Evolutionary conservation across 2,113 vertebrate genomes (phyloP), one percentile per base, ranked within the genome.

Genomic region (Aplodontia rufa): DNA sequence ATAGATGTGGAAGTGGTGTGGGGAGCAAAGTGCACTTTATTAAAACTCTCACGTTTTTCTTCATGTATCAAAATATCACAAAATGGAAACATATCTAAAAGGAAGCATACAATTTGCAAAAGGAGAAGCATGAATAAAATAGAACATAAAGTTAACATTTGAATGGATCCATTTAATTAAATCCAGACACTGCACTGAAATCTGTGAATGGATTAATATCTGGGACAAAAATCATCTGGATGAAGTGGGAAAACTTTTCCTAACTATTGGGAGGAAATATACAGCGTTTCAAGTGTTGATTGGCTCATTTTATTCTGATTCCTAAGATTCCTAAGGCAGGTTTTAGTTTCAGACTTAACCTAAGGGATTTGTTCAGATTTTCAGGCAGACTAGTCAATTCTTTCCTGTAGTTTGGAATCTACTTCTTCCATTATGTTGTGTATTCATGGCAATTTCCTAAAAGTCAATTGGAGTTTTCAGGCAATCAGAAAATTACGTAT

Each of bases 231-330:
- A 37, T 51, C 11, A 1, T 20, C 30, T 87, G 42, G 22, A 51
- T 82, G 69, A 28, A 87, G 19, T 69, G 47, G 12, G 24, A 69
- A 87, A 92, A 82, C 64, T 90, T 90, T 35, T 19, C 30, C 20
- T 93, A 93, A 45, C 49, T 96, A 94, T 91, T 32, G n/a, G 58
- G 71, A 96, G 72, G 11, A 47, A 47, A 47, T 4, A 71, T 5
- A 92, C 7, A 17, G 75, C 5, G 49, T 64, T 91, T 88, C 81
- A 72, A 42, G 28, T 35, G 10, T 88, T 42, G 5, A 78, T 53
- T 92, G 81, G 42, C 35, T 62, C 51, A 62, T 92, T 79, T 32
- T 80, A 55, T 84, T 92, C 74, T 86, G 17, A 72, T 45, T 86
- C 32, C 14, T 75, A 55, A 80, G 60, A 81, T 64, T n/a, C n/a